Conservation (phyloP, 2,797 vertebrate genomes). For the Typhlichthys subterraneus region DNA sequence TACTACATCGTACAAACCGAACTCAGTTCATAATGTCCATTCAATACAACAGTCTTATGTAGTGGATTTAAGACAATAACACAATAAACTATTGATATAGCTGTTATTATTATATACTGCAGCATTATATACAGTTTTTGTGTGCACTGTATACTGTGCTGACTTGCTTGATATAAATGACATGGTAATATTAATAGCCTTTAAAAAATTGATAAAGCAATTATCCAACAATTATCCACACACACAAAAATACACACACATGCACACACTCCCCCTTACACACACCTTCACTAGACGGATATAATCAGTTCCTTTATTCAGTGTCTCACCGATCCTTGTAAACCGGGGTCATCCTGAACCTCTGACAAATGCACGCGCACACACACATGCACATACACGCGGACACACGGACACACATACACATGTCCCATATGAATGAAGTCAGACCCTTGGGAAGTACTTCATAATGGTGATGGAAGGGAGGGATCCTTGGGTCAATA, state of each 20-base stretch:
- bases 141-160: too few relatives aligned
- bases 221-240: background rate
- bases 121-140: too few relatives aligned
- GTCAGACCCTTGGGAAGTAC: background rate
- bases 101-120: too few relatives aligned
- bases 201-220: too few relatives aligned
- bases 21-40: too few relatives aligned
- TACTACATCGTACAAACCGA: too few relatives aligned
- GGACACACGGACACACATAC: conserved; percentile 3
- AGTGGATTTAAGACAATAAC: too few relatives aligned
- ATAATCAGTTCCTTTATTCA: too few relatives aligned
- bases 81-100: too few relatives aligned
- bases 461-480: conserved; percentile 3
- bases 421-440: conserved; percentile 1
- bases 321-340: too few relatives aligned
- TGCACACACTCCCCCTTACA: background rate
- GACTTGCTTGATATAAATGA: background rate
- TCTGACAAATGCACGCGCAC: background rate
- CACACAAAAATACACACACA: conserved; percentile 8
- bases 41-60: too few relatives aligned
- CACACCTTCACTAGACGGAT: too few relatives aligned
- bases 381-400: conserved; percentile 2
- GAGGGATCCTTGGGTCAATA: background rate
- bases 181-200: background rate
- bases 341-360: background rate